A percentile compares a stretch with the other conserved stretches of the same genome.
Conservation (phyloP, 2,797 vertebrate species). For the Galago senegalensis region DNA sequence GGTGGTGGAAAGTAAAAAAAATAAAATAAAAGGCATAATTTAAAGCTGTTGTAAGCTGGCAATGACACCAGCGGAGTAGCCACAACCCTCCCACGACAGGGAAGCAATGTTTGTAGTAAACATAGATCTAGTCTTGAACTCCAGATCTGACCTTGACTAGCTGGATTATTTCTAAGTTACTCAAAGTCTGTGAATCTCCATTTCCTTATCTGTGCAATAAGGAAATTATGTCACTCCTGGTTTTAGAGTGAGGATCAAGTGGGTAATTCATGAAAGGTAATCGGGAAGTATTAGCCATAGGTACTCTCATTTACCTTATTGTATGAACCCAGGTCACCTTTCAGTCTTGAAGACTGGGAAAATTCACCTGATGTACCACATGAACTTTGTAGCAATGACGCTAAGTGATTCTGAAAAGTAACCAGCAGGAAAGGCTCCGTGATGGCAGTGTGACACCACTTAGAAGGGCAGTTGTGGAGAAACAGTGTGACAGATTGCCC, state of each 20-base stretch:
- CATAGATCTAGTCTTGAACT: not conserved
- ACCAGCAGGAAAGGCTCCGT: not conserved
- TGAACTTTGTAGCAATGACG: not conserved
- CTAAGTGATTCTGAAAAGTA: not conserved
- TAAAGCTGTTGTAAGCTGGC: constrained; percentile 7
- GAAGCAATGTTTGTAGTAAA: not conserved
- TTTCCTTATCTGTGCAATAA: not conserved
- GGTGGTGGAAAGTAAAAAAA: not conserved
- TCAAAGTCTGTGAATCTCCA: not conserved
- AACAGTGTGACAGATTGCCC: not conserved
- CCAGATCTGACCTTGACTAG: not conserved
- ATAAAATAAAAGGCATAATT: not conserved
- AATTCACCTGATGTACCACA: not conserved
- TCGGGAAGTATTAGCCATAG: not conserved
- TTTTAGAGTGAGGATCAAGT: not conserved
- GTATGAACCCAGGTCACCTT: not conserved
- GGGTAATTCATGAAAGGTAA: not conserved
- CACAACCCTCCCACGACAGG: not conserved
- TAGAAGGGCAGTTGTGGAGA: not conserved
- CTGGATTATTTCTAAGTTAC: not conserved
- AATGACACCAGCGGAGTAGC: not conserved
- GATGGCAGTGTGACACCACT: not conserved
- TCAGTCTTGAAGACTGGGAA: not conserved
- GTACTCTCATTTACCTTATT: not conserved
- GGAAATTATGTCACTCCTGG: not conserved